Conservation (phyloP, 2,797 vertebrate genomes). For the Clarias laeviceps region DNA sequence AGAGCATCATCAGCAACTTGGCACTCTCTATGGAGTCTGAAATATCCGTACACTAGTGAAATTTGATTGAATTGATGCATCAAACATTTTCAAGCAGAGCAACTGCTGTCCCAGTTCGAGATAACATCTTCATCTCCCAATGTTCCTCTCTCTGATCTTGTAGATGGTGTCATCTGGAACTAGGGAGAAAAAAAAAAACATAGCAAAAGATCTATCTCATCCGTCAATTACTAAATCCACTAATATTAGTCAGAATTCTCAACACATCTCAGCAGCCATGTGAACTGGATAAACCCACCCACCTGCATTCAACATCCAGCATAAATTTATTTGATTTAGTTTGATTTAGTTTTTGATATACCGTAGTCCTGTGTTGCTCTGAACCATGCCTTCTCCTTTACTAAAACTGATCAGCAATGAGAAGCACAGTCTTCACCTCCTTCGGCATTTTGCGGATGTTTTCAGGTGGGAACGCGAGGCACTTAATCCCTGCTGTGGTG, state of each 20-base stretch:
- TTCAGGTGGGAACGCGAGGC: neutral
- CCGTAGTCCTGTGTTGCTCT: neutral
- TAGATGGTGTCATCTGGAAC: slow-evolving; percentile 47
- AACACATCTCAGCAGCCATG: neutral
- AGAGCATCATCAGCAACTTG: too few relatives aligned
- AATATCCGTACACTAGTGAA: neutral
- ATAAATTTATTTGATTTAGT: neutral
- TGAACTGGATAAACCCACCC: neutral
- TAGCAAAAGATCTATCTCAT: neutral
- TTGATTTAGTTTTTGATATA: neutral
- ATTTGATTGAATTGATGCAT: neutral
- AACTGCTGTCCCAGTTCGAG: neutral
- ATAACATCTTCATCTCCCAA: neutral
- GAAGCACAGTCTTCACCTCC: neutral
- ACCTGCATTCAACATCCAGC: neutral
- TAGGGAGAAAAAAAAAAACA: slow-evolving; percentile 14
- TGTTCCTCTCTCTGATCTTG: neutral
- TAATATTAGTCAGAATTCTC: neutral
- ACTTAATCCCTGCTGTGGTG: neutral
- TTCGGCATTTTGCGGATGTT: neutral
- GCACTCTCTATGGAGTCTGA: neutral
- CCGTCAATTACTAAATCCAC: too few relatives aligned
- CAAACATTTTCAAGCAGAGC: neutral
- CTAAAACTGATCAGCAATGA: neutral
- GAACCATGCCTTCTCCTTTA: neutral